Evolutionary conservation across 2,797 vertebrate species (phyloP), one percentile per base, ranked within the genome.

Genomic region (Choloepus didactylus): DNA sequence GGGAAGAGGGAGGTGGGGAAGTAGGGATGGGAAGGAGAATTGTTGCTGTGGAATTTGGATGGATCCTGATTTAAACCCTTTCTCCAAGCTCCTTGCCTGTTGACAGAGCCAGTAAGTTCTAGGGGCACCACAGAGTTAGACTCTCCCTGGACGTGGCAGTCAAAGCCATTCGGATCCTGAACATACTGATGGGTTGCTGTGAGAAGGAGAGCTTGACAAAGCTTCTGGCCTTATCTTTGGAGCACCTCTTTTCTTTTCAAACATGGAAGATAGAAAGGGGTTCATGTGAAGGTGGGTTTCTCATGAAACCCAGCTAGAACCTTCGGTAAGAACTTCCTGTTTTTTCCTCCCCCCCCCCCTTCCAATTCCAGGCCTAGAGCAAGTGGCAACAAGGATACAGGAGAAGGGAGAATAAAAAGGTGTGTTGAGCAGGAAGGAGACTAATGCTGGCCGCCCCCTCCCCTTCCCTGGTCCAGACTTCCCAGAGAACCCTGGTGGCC

Each of bases 321-420:
- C 41, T 89, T 46, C 6, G 56, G 6, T 66, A 49, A 23, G 41
- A 87, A 54, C 27, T 51, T 89, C 59, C 70, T 70, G 79, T 41
- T 64, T 59, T 21, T 56, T 7, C 12, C 62, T 62, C 18, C 49
- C 70, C 10, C 60, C 35, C 27, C 9, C 5, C 31, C 49, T 84
- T 86, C 25, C 84, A 46, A 7, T 60, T 86, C 81, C 85, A 87
- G 80, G 75, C 87, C 77, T 83, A 27, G 72, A 67, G 59, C 46
- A 66, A 88, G 12, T 2, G 10, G 49, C 19, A 41, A 56, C n/a
- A 49, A 67, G 69, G 85, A 93, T 56, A 60, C 49, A 38, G 23
- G 44, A 38, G 6, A 7, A 23, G 41, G 2, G n/a, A 44, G 11
- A 18, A 29, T 41, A 12, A 31, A 25, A 25, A 60, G 21, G 14